Base-by-base conservation (phyloP, 1,140 invertebrate genomes). In the Ylistrum balloti region DNA sequence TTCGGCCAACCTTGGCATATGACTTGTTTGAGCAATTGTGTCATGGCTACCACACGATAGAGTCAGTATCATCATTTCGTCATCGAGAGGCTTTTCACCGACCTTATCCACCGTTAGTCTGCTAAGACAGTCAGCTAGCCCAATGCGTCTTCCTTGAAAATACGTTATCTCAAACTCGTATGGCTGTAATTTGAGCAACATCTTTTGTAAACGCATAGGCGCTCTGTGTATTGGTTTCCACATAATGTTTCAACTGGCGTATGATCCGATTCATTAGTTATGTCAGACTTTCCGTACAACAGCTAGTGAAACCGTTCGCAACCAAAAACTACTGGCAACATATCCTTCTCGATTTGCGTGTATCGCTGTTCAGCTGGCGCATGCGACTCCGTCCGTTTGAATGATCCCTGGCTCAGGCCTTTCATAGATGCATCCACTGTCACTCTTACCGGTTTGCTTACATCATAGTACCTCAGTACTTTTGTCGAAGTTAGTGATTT, bases 341-440 rank as follows among this genome's bases (percentile, higher is more conserved):
- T 96, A 94, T 97, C 97, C 93, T 96, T 94, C 93, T 97, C 96
- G 0, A 97, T 96, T 93, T 97, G 96, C 20, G 92, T 91, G 88
- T 93, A 94, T 20, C 86, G 22, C 95, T 85, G 96, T 93, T 88
- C 92, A 89, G 91, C 95, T 88, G 9, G 95, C 95, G 95, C 95
- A 97, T 33, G 93, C 93, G 2, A 97, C 93, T 11, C 95, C 95
- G 38, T 95, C 88, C 28, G 96, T 92, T 91, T 97, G 96, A 22
- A 96, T 86, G 0, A 96, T 32, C 22, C 96, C 95, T 33, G 95
- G 95, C 15, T 96, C 96, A 28, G 97, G 0, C 95, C 96, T 85
- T 93, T 88, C 38, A 93, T 91, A 17, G 94, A 96, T 3, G 95
- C 95, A 93, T 97, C 97, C 0, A 95, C 88, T 20, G 86, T 88